Percentiles rank a stretch among this genome's conserved stretches.
These are phyloP conservation scores for Antechinus flavipes DNA, from an alignment of 2,113 vertebrate genomes.

Conservation along the genomic window DNA sequence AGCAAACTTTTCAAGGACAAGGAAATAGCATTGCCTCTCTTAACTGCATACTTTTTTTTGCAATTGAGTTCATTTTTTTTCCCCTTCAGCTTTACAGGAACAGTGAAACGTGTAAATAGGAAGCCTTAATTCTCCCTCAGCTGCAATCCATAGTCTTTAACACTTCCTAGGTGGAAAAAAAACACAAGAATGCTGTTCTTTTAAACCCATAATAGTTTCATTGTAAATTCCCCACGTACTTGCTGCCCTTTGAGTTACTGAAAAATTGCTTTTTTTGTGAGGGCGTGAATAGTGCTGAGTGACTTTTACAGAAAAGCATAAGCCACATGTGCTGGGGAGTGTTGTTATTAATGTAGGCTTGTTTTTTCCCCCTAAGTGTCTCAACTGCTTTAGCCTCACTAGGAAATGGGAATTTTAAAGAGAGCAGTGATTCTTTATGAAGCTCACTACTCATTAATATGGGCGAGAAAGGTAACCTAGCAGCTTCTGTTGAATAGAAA, in stretches of 20 bases:
- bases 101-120: constrained; percentile 64
- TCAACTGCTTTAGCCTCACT: constrained; percentile 44
- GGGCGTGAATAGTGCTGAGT: constrained; percentile 6
- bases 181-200: constrained; percentile 58
- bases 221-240: constrained; percentile 51
- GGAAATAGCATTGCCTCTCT: constrained; percentile 63
- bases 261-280: constrained; percentile 47
- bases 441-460: constrained; percentile 22
- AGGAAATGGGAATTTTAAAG: constrained; percentile 53
- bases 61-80: constrained; percentile 58
- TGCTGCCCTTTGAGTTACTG: constrained; percentile 42
- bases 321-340: constrained; percentile 1
- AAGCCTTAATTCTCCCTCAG: constrained; percentile 69
- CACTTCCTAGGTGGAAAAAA: constrained; percentile 60
- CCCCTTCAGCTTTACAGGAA: constrained; percentile 42
- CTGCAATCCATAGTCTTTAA: constrained; percentile 58
- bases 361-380: constrained; percentile 12
- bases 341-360: not conserved
- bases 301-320: constrained; percentile 53
- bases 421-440: constrained; percentile 39
- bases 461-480: constrained; percentile 1
- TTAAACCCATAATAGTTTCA: constrained; percentile 53
- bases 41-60: constrained; percentile 60
- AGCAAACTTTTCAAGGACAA: constrained; percentile 49
- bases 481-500: constrained; percentile 12